Evolutionary conservation across 2,113 vertebrate genomes (phyloP).

Genomic region (Nannospalax galili): DNA sequence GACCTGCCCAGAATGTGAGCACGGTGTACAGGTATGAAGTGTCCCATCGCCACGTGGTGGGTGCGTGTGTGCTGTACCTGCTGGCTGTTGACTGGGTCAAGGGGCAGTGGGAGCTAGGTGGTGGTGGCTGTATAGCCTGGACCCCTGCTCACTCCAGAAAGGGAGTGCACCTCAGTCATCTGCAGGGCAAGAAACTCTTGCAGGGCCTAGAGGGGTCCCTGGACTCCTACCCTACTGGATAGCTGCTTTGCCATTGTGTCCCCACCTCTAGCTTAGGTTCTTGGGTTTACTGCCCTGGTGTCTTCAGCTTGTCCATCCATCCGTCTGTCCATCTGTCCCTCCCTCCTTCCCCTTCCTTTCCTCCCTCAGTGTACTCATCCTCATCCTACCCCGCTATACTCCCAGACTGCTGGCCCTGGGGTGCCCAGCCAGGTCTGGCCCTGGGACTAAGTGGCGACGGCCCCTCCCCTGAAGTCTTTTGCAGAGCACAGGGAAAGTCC

Average conservation of each 20-base stretch:
- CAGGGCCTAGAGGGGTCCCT: fast-evolving
- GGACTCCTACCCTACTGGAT: fast-evolving
- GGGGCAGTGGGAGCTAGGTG: neutral
- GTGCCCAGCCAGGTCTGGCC: neutral
- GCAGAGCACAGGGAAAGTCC: neutral
- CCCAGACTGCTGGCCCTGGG: neutral
- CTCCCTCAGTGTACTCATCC: fast-evolving
- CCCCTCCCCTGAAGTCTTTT: no score
- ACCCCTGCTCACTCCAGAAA: neutral
- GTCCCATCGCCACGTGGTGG: fast-evolving
- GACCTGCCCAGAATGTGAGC: no score
- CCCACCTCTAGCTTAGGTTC: fast-evolving
- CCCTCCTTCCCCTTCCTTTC: neutral
- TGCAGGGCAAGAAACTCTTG: neutral
- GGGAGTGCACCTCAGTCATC: no score
- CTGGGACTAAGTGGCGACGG: no score
- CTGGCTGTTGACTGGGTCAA: neutral
- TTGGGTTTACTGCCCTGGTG: neutral
- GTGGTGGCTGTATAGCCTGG: neutral
- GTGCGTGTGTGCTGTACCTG: fast-evolving
- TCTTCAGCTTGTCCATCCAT: no score
- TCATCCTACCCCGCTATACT: neutral
- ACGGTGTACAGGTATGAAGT: fast-evolving
- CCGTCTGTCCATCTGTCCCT: no score
- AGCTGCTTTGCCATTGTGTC: neutral